Evolutionary conservation across 2,113 vertebrate species (phyloP), one percentile per base, ranked within the genome.

Genomic region (Anarrhichthys ocellatus): DNA sequence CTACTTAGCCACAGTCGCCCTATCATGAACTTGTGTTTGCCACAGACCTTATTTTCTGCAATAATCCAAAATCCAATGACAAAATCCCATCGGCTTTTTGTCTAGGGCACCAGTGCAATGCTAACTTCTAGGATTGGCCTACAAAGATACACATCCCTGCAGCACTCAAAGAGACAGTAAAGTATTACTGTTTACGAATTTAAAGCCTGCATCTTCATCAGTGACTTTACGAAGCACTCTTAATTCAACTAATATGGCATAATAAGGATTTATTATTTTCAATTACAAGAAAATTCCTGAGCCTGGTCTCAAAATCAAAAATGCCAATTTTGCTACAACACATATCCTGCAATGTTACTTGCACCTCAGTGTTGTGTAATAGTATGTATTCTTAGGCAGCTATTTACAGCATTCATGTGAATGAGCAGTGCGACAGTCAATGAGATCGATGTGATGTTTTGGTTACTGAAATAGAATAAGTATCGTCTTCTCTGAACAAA

Each of bases 381-480:
- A 5, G 6, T 27, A 29, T 32, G 7, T 29, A 15, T 14, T 59
- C 2, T 2, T 34, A 18, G 52, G 20, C 38, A 42, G 14, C 38
- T 70, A 36, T 67, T 73, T 78, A 24, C 11, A 34, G 27, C 6
- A 10, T 56, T 6, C 1, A 18, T 68, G 24, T 75, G 74, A 71
- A 71, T 32, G 38, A 73, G 67, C 20, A 48, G 40, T 54, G 36
- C 46, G 78, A 59, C 72, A 66, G 27, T 34, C 72, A 59, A 46
- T 73, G 54, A 89, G 54, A 78, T 32, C 46, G 64, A 84, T 85
- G 50, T 62, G 58, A 48, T 52, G 63, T 74, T 54, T 80, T 76
- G 77, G 63, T 85, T 59, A 61, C 78, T 68, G 72, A 77, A 85
- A 80, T 67, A 74, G 63, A 17, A 70, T 75, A 70, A 72, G 29